Conservation (phyloP, 2,113 vertebrate species). For the Elephas maximus region DNA sequence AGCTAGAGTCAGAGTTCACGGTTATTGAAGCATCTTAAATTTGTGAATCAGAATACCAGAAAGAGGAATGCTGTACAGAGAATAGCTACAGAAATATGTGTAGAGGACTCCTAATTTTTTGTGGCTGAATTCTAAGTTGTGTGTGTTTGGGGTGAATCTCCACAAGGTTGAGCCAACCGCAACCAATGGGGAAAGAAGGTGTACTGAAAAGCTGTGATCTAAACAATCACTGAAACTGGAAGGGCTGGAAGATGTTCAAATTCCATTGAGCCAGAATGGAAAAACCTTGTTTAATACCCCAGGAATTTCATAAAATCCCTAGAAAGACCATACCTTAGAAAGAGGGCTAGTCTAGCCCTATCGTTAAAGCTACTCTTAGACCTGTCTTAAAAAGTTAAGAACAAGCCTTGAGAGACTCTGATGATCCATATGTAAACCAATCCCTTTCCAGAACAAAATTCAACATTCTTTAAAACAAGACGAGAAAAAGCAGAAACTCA, state of each 20-base stretch:
- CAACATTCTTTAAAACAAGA: no score
- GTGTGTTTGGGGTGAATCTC: background rate
- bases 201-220: background rate
- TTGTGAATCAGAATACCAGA: background rate
- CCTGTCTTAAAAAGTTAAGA: background rate
- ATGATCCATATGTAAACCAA: background rate
- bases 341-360: background rate
- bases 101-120: background rate
- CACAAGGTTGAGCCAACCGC: background rate
- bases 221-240: background rate
- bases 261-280: background rate
- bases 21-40: background rate
- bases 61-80: background rate
- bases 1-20: background rate
- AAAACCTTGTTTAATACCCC: background rate
- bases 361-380: background rate
- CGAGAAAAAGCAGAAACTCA: background rate
- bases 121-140: background rate
- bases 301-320: background rate
- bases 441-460: background rate
- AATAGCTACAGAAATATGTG: background rate
- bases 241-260: background rate
- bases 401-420: background rate
- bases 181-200: background rate
- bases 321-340: background rate